Percentiles rank a stretch among this genome's conserved stretches.
Conservation (phyloP, 1,140 invertebrate genomes). For the Lordiphosa collinella region DNA sequence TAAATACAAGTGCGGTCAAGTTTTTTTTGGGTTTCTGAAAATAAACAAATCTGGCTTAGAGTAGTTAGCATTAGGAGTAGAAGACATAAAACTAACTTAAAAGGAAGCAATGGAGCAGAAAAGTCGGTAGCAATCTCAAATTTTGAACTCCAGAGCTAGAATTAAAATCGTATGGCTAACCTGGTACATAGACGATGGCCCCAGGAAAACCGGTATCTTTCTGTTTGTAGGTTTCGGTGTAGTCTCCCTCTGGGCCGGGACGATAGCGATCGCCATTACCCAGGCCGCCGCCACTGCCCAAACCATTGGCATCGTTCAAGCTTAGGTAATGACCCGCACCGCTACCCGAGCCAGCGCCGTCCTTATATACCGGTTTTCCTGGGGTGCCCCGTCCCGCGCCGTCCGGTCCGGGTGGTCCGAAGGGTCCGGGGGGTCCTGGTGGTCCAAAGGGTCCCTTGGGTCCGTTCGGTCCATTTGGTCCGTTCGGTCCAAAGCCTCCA, state of each 20-base stretch:
- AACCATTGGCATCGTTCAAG: constrained; percentile 18
- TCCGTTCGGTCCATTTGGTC: constrained; percentile 46
- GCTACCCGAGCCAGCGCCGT: constrained; percentile 43
- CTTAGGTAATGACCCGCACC: constrained; percentile 31
- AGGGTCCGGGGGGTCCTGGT: constrained; percentile 59
- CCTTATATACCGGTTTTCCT: constrained; percentile 67
- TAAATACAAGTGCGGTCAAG: neutral
- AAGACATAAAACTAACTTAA: constrained; percentile 19
- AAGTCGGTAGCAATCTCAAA: constrained; percentile 47
- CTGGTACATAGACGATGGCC: constrained; percentile 63
- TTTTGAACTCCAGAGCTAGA: constrained; percentile 38
- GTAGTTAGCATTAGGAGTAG: constrained; percentile 11
- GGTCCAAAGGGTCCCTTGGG: constrained; percentile 57
- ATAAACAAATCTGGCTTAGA: constrained; percentile 51
- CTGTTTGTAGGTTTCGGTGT: constrained; percentile 43
- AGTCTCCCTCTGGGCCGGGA: constrained; percentile 40
- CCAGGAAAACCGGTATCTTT: constrained; percentile 76
- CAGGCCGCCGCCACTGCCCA: constrained; percentile 27
- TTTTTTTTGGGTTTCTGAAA: constrained; percentile 32
- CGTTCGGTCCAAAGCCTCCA: constrained; percentile 41
- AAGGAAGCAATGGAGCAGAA: neutral
- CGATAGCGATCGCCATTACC: constrained; percentile 27
- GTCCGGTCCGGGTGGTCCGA: constrained; percentile 49
- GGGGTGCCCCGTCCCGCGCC: constrained; percentile 62
- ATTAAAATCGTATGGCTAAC: constrained; percentile 56